Evolutionary conservation across 1,140 invertebrate species (phyloP), one percentile per base, ranked within the genome.

Genomic region (Drosophila oshimai): DNA sequence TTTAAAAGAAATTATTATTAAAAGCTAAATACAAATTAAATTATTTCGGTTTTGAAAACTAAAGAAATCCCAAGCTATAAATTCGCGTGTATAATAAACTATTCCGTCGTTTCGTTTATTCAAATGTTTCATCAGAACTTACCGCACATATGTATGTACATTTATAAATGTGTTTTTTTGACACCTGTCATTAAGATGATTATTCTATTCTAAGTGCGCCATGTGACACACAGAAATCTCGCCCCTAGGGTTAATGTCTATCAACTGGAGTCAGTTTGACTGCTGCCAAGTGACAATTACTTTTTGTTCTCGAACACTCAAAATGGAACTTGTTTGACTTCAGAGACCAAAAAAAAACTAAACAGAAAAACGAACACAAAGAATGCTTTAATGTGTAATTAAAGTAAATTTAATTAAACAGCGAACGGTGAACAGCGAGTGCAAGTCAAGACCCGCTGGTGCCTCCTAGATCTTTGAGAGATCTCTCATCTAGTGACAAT

Each of bases 281-380:
- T 51, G 24, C 29, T 57, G 29, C 13, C 24, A 73, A 62, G 34
- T 54, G 29, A 36, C 54, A 75, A 75, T 74, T 60, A 75, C 65
- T 60, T 71, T 51, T 77, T 68, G 47, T 68, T 29, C 65, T 54
- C 47, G 57, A 53, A 61, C 45, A 53, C 55, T 60, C 24, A 47
- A 86, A 86, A 86, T 86, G 80, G 80, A 86, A 86, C 80, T 87
- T 86, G 80, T 86, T 86, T 86, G 80, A 33, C 47, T 72, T 6
- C 9, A n/a, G 41, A 50, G 15, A 29, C 26, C 12, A 58, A n/a
- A n/a, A 22, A 36, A 24, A 62, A 61, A 50, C 20, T 6, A 13
- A 49, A 60, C 26, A 37, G 13, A 57, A 34, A 64, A 57, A 47
- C 41, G 37, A 55, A 57, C 24, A 51, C 39, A 5, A 54, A 53